Percentiles rank a stretch among this genome's conserved stretches.
Evolutionary conservation across 2,113 vertebrate genomes (phyloP).

Genomic region (Nothocercus nigrocapillus): DNA sequence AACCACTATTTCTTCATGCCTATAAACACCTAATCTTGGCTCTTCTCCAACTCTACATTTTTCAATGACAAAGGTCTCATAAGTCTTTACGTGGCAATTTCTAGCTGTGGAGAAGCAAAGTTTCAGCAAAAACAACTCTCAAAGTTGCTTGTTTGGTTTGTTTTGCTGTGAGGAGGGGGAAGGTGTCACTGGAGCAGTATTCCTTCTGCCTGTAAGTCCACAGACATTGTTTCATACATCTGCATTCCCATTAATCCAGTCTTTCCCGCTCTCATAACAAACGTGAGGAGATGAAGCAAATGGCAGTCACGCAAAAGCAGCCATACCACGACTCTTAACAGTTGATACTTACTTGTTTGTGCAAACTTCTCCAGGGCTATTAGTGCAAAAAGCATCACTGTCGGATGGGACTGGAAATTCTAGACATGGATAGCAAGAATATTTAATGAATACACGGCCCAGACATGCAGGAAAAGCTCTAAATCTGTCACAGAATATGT

Average conservation of each 20-base stretch:
- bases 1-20: not conserved
- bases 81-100: not conserved
- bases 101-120: not conserved
- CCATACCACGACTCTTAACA: not conserved
- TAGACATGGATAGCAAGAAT: constrained; percentile 67
- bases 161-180: not conserved
- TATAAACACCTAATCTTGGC: not conserved
- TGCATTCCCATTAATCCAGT: not conserved
- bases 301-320: not conserved
- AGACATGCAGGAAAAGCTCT: not conserved
- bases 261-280: not conserved
- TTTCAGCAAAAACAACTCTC: not conserved
- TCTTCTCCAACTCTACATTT: not conserved
- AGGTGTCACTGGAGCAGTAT: not conserved
- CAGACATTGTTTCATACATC: not conserved
- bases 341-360: constrained; percentile 92
- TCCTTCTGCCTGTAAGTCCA: not conserved
- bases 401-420: constrained; percentile 95
- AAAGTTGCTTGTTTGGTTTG: not conserved
- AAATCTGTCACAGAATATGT: not conserved
- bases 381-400: constrained; percentile 98
- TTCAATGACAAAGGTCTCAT: not conserved
- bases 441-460: not conserved
- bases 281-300: not conserved
- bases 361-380: constrained; percentile 99